phyloP scores from a whole-genome alignment of 2,113 vertebrate genomes.

The Anolis sagrei region DNA sequence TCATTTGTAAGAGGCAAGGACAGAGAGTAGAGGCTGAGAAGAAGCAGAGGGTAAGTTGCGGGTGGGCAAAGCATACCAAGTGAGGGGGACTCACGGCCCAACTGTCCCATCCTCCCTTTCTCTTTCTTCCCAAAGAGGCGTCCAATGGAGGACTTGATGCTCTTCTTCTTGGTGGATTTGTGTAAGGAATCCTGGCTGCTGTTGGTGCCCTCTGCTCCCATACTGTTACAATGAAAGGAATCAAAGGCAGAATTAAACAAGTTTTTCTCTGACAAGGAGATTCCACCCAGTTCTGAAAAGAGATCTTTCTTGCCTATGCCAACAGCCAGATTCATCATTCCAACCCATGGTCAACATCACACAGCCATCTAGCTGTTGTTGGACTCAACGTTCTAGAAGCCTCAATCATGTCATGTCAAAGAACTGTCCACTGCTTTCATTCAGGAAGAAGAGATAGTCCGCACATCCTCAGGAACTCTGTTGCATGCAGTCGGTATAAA shows the following conservation, averaged over 20 bases:
- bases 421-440: not conserved
- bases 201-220: constrained; percentile 83
- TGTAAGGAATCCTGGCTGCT: constrained; percentile 89
- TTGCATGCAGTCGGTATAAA: not conserved
- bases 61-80: constrained; percentile 77
- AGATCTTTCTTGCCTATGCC: not conserved
- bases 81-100: constrained; percentile 85
- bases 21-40: not conserved
- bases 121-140: constrained; percentile 94
- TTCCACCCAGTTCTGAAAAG: not conserved
- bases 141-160: constrained; percentile 94
- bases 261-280: not conserved
- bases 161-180: constrained; percentile 94
- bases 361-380: no score
- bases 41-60: not conserved
- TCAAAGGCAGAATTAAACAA: not conserved
- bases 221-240: constrained; percentile 58
- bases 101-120: constrained; percentile 86
- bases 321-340: not conserved
- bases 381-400: no score
- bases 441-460: not conserved
- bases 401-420: not conserved
- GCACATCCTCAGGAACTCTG: not conserved
- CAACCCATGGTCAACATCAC: not conserved
- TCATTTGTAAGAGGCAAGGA: not conserved